Percentiles rank a stretch among this genome's conserved stretches.
These are phyloP conservation scores for Eudyptes chrysolophus DNA, from an alignment of 2,113 vertebrate genomes.

Conservation along the genomic window DNA sequence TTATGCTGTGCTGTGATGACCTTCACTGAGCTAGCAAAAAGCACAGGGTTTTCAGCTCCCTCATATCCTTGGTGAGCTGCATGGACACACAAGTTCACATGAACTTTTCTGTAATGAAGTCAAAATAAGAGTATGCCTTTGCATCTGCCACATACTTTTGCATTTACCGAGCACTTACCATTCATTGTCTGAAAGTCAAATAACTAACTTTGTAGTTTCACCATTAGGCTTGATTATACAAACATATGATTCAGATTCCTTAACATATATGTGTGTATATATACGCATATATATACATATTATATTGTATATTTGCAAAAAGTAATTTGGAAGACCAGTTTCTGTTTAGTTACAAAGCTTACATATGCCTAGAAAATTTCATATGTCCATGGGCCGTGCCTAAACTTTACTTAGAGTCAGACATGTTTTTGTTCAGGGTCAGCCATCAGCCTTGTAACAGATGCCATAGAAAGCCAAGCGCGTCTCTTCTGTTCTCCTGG, in stretches of 20 bases:
- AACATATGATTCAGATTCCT: not conserved
- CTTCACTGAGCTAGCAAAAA: not conserved
- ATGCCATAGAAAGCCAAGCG: not conserved
- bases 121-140: not conserved
- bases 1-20: not conserved
- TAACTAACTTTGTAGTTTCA: not conserved
- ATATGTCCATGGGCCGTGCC: not conserved
- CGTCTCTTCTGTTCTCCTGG: constrained; percentile 12
- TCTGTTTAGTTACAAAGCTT: not conserved
- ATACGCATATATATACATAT: not conserved
- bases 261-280: not conserved
- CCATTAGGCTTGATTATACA: not conserved
- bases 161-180: not conserved
- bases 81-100: not conserved
- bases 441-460: not conserved
- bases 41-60: not conserved
- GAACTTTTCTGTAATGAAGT: not conserved
- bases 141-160: not conserved
- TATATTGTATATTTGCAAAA: not conserved
- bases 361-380: not conserved
- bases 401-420: not conserved
- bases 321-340: not conserved
- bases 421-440: constrained; percentile 1
- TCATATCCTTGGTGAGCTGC: not conserved
- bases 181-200: not conserved